Evolutionary conservation across 2,113 vertebrate genomes (phyloP), one percentile per base, ranked within the genome.

Genomic region (Panurus biarmicus): DNA sequence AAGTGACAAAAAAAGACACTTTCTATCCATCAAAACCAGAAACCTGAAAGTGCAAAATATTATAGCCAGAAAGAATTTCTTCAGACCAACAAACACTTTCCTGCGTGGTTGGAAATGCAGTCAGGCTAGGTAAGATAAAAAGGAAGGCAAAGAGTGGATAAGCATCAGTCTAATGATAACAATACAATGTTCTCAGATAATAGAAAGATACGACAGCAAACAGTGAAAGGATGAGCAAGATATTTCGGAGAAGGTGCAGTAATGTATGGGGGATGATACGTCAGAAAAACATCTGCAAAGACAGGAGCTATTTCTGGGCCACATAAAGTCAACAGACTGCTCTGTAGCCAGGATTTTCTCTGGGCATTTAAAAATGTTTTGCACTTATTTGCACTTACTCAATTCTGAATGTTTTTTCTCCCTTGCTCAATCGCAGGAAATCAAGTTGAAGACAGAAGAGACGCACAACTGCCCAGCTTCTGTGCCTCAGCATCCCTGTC

Each of bases 151-250:
- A 66, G 71, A 85, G 54, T 54, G 74, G 94, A 94, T 92, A 93
- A 96, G 77, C 69, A 92, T 96, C 95, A 91, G 87, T 89, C 94
- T 95, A 95, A 97, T 96, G 89, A 90, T 93, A 95, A 94, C 90
- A 94, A 95, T 85, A 65, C 86, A 89, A 31, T 81, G 74, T 85
- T 88, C 84, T 92, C 84, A 92, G 91, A 94, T 91, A 95, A 92
- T 91, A 72, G 86, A 92, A 95, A 90, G 86, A 95, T 90, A 91
- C 22, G 71, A 86, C 87, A 90, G 90, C 83, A 94, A 94, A 93
- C 65, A 90, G 71, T 91, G 93, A 94, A 96, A 95, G 73, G 73
- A 96, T 10, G 8, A 85, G 44, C 62, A 58, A 85, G 90, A 89
- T 51, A 91, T 69, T 92, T 93, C 8, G 0, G 6, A 56, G 81